Conservation (phyloP, 2,888 invertebrate genomes). For the Limnephilus auricula region DNA sequence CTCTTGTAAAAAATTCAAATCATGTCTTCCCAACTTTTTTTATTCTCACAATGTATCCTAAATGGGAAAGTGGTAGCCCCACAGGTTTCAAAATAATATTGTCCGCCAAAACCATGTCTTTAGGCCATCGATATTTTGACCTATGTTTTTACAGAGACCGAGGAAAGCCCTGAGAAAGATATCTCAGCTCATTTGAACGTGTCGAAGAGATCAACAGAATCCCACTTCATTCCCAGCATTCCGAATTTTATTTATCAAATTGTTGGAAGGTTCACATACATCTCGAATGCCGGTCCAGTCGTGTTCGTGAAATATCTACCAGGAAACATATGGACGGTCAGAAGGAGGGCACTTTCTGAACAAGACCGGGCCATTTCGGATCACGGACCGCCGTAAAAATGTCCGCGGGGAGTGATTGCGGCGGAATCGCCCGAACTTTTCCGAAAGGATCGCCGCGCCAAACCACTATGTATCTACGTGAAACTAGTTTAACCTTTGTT, state of each 20-base stretch:
- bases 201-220: background rate
- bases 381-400: conserved; percentile 18
- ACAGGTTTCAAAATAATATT: too few species aligned
- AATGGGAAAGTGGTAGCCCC: too few species aligned
- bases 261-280: background rate
- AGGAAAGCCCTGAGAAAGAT: background rate
- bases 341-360: background rate
- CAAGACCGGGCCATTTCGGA: conserved; percentile 26
- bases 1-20: too few species aligned
- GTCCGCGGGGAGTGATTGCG: conserved; percentile 32
- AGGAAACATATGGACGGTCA: conserved; percentile 17
- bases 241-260: background rate
- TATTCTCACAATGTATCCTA: too few species aligned
- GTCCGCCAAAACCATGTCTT: too few species aligned
- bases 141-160: background rate
- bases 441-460: background rate
- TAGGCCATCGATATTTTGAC: background rate
- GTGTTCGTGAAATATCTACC: background rate
- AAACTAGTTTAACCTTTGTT: background rate
- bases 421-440: conserved; percentile 20
- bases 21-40: too few species aligned
- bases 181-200: background rate
- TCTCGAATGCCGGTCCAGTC: background rate
- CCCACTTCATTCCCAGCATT: background rate
- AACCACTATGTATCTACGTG: background rate